These are phyloP conservation scores for Lithophane socia DNA, from an alignment of 2,888 invertebrate genomes.

Conservation along the genomic window DNA sequence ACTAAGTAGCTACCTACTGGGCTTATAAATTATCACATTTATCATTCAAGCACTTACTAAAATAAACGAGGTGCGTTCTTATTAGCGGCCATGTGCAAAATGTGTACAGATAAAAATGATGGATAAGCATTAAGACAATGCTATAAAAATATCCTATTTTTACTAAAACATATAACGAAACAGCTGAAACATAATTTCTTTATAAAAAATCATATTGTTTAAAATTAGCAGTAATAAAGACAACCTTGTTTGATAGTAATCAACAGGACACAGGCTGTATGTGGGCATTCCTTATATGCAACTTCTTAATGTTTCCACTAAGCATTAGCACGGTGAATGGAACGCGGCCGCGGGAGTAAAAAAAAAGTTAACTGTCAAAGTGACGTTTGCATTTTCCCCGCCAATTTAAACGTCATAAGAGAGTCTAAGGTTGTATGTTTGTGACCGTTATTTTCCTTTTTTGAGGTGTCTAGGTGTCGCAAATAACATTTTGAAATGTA, in stretches of 20 bases:
- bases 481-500: conserved; percentile 39
- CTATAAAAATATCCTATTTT: conserved; percentile 30
- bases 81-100: conserved; percentile 43
- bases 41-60: conserved; percentile 8
- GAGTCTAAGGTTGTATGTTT: conserved; percentile 29
- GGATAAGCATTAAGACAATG: conserved; percentile 26
- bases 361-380: conserved; percentile 67
- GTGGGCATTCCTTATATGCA: conserved; percentile 55
- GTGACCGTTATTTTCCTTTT: conserved; percentile 51
- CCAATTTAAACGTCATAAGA: conserved; percentile 64
- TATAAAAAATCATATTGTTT: conserved; percentile 56
- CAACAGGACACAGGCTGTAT: conserved; percentile 45
- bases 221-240: conserved; percentile 52
- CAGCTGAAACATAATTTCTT: conserved; percentile 53
- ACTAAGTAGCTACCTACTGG: background rate
- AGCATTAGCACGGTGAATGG: conserved; percentile 59
- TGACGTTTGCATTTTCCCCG: conserved; percentile 68
- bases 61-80: conserved; percentile 20
- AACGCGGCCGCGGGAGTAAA: conserved; percentile 45
- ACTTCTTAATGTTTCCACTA: conserved; percentile 59
- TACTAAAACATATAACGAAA: conserved; percentile 24
- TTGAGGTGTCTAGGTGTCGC: conserved; percentile 50
- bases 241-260: conserved; percentile 46
- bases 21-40: conserved; percentile 1
- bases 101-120: conserved; percentile 33